Percentiles rank a stretch among this genome's conserved stretches.
Evolutionary conservation across 2,113 vertebrate genomes (phyloP).

Genomic region (Edolisoma coerulescens): DNA sequence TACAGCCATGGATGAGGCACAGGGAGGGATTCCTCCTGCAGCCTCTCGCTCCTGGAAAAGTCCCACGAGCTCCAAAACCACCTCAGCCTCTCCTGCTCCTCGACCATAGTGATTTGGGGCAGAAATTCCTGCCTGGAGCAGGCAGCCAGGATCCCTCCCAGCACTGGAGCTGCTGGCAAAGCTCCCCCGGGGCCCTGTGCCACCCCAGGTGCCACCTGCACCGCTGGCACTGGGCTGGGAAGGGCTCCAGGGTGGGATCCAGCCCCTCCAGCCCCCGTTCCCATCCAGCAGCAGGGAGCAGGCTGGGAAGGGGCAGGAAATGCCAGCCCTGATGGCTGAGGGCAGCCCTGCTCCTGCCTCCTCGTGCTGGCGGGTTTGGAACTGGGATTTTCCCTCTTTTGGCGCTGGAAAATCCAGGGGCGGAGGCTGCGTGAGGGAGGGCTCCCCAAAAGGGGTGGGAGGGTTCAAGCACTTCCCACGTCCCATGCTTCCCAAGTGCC

Average conservation of each 20-base stretch:
- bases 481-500: not conserved
- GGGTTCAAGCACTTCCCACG: accelerated
- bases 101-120: not conserved
- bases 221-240: not conserved
- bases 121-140: not conserved
- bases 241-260: not conserved
- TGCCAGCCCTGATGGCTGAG: not conserved
- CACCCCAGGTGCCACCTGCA: no score
- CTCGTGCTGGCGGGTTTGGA: not conserved
- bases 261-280: accelerated
- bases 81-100: not conserved
- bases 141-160: not conserved
- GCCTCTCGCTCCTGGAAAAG: not conserved
- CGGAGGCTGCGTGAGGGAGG: no score
- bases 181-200: no score
- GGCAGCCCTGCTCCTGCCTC: not conserved
- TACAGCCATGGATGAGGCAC: not conserved
- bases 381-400: not conserved
- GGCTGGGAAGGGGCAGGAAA: not conserved
- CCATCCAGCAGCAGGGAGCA: not conserved
- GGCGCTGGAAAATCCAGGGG: not conserved
- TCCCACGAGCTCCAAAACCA: not conserved
- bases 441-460: not conserved
- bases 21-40: not conserved
- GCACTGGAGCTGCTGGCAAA: not conserved